Percentiles rank a stretch among this genome's conserved stretches.
phyloP scores from a whole-genome alignment of 2,888 invertebrate species.

The Trichogramma dendrolimi region DNA sequence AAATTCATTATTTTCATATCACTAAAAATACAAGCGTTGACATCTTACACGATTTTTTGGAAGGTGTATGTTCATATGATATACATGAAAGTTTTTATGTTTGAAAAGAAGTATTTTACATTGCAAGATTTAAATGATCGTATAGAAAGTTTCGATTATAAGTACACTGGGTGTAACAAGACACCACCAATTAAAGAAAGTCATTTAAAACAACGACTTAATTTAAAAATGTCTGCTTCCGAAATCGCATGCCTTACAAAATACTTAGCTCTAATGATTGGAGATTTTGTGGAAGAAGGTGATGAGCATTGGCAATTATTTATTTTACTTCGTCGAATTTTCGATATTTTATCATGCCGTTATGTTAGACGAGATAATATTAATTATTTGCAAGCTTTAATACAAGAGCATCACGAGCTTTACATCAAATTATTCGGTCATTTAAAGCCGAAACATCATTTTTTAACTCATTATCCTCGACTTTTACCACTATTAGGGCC shows the following conservation, averaged over 20 bases:
- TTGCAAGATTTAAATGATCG: too few species aligned
- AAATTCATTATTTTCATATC: too few species aligned
- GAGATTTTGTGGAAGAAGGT: constrained; percentile 21
- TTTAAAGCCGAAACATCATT: constrained; percentile 26
- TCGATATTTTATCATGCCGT: constrained; percentile 23
- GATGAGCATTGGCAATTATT: constrained; percentile 25
- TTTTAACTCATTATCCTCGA: constrained; percentile 22
- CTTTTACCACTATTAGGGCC: constrained; percentile 23
- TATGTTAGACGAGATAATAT: constrained; percentile 14
- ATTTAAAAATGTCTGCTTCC: constrained; percentile 28
- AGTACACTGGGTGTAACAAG: too few species aligned
- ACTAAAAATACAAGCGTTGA: too few species aligned
- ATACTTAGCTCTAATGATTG: constrained; percentile 27
- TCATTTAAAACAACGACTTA: too few species aligned
- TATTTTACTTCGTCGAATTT: constrained; percentile 20
- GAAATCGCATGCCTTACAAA: constrained; percentile 26
- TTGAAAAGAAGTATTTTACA: too few species aligned
- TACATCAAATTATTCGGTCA: constrained; percentile 19
- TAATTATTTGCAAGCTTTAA: constrained; percentile 12
- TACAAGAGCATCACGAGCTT: constrained; percentile 9
- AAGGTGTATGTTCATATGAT: too few species aligned
- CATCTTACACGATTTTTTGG: too few species aligned
- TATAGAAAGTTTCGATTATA: too few species aligned
- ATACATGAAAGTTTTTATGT: too few species aligned
- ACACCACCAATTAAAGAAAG: too few species aligned